Evolutionary conservation across 2,888 invertebrate genomes (phyloP).

Genomic region (Drosophila melanosoma): DNA sequence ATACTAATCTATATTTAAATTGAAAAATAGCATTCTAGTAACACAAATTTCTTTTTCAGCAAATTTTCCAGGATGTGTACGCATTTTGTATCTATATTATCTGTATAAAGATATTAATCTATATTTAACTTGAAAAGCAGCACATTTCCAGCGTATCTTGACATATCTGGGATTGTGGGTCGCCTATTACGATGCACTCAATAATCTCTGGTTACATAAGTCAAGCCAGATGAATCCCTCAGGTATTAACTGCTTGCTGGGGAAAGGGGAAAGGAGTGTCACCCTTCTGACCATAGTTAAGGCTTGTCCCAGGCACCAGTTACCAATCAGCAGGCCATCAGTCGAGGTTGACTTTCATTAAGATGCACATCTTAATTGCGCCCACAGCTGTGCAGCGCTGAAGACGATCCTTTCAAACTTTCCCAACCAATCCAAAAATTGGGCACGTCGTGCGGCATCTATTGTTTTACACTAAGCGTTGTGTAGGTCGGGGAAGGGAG

Average conservation of each 20-base stretch:
- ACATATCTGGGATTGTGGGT: neutral
- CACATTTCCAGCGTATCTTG: neutral
- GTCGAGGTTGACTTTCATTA: conserved; percentile 49
- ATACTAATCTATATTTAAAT: no score
- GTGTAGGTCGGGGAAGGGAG: neutral
- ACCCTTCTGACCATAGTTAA: conserved; percentile 23
- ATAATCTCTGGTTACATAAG: neutral
- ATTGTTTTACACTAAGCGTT: conserved; percentile 38
- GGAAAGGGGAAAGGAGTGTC: conserved; percentile 32
- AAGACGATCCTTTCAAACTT: conserved; percentile 52
- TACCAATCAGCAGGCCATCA: conserved; percentile 18
- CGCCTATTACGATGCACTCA: neutral
- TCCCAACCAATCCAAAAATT: conserved; percentile 31
- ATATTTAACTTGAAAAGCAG: neutral
- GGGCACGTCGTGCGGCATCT: conserved; percentile 52
- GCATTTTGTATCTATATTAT: neutral
- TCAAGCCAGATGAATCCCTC: conserved; percentile 8
- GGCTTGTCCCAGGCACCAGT: conserved; percentile 23
- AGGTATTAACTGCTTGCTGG: neutral
- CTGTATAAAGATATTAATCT: neutral
- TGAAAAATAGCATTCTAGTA: no score
- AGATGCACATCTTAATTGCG: conserved; percentile 68
- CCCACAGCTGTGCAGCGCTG: conserved; percentile 51
- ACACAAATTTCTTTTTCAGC: neutral
- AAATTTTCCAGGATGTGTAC: neutral